Evolutionary conservation across 1,140 invertebrate genomes (phyloP).

Genomic region (Hetaerina americana): DNA sequence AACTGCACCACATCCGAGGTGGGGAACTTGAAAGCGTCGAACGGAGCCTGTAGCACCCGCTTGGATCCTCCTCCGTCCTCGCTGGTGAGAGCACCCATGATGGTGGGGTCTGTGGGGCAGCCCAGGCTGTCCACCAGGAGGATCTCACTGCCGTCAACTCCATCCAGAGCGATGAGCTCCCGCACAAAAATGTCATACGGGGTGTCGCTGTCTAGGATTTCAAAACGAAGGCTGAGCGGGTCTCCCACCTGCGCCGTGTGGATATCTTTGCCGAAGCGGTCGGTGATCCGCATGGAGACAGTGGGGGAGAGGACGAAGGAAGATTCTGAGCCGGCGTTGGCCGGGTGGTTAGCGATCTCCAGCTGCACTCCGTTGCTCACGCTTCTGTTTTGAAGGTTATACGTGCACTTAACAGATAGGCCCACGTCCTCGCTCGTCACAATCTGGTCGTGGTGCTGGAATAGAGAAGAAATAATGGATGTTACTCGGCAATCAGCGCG

Average conservation of each 20-base stretch:
- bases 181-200: slow-evolving; percentile 43
- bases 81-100: slow-evolving; percentile 32
- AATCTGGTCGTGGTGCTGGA: slow-evolving; percentile 39
- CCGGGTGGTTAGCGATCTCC: slow-evolving; percentile 24
- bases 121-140: slow-evolving; percentile 35
- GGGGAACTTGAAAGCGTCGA: slow-evolving; percentile 43
- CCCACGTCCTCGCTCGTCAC: slow-evolving; percentile 40
- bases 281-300: slow-evolving; percentile 38
- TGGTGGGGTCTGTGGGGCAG: slow-evolving; percentile 36
- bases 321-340: slow-evolving; percentile 23
- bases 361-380: slow-evolving; percentile 32
- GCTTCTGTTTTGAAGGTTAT: slow-evolving; percentile 35
- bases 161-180: slow-evolving; percentile 39
- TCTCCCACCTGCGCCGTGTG: slow-evolving; percentile 33
- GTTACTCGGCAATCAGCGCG: too few species aligned
- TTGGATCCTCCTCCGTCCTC: slow-evolving; percentile 23
- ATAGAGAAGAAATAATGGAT: slow-evolving; percentile 2
- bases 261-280: slow-evolving; percentile 32
- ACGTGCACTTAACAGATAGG: slow-evolving; percentile 36
- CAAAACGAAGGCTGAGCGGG: slow-evolving; percentile 35
- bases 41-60: slow-evolving; percentile 33
- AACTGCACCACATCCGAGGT: slow-evolving; percentile 41
- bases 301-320: slow-evolving; percentile 37
- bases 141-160: slow-evolving; percentile 35
- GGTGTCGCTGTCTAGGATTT: slow-evolving; percentile 32